Percentiles rank a stretch among this genome's conserved stretches.
These are phyloP conservation scores for Microcebus lehilahytsara DNA, from an alignment of 2,113 vertebrate species.

Conservation along the genomic window DNA sequence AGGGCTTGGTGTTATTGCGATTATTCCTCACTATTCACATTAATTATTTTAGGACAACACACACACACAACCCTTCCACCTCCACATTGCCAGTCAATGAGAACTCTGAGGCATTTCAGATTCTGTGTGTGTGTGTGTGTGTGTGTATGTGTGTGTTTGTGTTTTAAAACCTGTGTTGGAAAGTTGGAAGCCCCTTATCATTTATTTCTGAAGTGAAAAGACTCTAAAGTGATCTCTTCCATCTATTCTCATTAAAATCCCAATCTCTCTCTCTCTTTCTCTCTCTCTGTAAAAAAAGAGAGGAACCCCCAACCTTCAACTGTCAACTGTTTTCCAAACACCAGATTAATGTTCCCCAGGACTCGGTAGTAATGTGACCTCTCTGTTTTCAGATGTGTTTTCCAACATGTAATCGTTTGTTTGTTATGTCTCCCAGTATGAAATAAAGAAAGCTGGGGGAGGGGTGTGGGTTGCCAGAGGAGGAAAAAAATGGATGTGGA, in stretches of 20 bases:
- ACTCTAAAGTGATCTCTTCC: background rate
- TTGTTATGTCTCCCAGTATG: conserved; percentile 74
- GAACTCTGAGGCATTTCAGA: background rate
- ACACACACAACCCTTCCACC: background rate
- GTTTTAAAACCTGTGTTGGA: background rate
- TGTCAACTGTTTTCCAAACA: conserved; percentile 82
- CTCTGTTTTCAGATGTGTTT: conserved; percentile 74
- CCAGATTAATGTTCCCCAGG: conserved; percentile 80
- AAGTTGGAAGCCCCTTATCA: background rate
- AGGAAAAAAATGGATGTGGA: rapidly evolving
- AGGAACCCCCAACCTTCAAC: conserved; percentile 60
- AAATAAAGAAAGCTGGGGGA: conserved; percentile 51
- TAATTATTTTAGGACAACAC: conserved; percentile 10
- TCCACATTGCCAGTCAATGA: background rate
- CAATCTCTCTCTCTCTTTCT: background rate
- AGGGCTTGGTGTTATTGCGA: background rate
- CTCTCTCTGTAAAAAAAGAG: background rate
- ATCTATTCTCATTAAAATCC: background rate
- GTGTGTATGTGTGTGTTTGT: background rate
- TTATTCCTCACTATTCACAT: background rate
- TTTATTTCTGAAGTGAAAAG: conserved; percentile 33
- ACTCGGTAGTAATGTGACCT: conserved; percentile 68
- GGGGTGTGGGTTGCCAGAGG: background rate
- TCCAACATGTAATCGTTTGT: conserved; percentile 77
- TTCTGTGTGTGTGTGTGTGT: background rate